Base-by-base conservation (phyloP, 2,113 vertebrate species). In the Quiscalus mexicanus region DNA sequence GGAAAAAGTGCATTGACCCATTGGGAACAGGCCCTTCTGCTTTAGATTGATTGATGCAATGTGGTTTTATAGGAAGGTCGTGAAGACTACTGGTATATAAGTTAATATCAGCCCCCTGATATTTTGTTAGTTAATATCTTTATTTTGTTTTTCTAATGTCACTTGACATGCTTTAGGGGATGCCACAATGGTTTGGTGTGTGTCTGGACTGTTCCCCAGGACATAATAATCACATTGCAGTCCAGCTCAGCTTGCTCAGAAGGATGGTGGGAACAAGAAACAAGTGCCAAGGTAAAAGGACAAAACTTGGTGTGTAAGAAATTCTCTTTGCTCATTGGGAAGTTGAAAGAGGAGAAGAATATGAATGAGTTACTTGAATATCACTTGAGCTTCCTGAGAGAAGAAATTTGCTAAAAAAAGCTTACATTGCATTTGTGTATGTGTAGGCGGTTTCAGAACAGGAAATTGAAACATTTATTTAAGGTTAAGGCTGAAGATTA, bases 141-240 rank as follows among this genome's bases (percentile, higher is more conserved):
- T 16, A 16, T 18, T 79, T 92, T 77, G 31, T 15, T 95, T 95
- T 95, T 87, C 33, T 96, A 11, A 60, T 95, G 69, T 86, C 25
- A 78, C 83, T 74, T 69, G 44, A 30, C 30, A 79, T 89, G 16
- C 94, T 98, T 68, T 95, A 99, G 99, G 90, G 99, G 99, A 52
- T 99, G 99, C 93, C 99, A 99, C 97, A 99, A 97, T 84, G 99
- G 99, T 39, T 98, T 99, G 84, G 99, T 99, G 23, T 99, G 99
- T 41, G 99, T 99, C 89, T 99, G 99, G 99, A 98, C 98, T 8
- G 96, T 99, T 92, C 99, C 99, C 42, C 99, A 99, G 94, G 98
- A 99, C 56, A 71, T 97, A 20, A 87, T 92, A 12, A 76, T 92
- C 58, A 97, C 98, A 30, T 58, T 98, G 84, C 98, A 99, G 81